phyloP scores from a whole-genome alignment of 2,888 invertebrate genomes.

The Acanthopleura granulata region DNA sequence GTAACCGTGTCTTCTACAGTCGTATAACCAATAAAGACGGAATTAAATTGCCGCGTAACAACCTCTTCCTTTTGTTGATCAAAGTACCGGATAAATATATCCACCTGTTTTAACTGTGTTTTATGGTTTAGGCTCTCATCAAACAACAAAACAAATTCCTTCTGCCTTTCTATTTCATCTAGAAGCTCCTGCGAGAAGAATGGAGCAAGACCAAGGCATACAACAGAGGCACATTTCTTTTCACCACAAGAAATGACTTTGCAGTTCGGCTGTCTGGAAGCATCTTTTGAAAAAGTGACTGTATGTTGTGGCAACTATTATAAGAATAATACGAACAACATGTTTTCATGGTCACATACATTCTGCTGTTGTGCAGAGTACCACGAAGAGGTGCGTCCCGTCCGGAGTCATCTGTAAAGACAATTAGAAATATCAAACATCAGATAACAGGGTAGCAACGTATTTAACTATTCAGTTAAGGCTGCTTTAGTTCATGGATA shows the following conservation, averaged over 20 bases:
- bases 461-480: too few species aligned
- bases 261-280: constrained; percentile 23
- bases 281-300: constrained; percentile 14
- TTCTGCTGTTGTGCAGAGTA: constrained; percentile 12
- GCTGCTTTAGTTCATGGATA: too few species aligned
- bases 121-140: constrained; percentile 21
- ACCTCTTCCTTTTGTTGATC: neutral
- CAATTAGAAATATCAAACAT: too few species aligned
- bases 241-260: constrained; percentile 21
- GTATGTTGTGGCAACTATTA: neutral
- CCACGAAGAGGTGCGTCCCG: too few species aligned
- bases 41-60: neutral
- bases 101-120: constrained; percentile 18
- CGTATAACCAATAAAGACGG: constrained; percentile 19
- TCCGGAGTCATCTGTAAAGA: too few species aligned
- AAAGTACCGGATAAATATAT: constrained; percentile 15
- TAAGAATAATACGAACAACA: constrained; percentile 13
- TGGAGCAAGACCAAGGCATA: constrained; percentile 8
- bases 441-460: too few species aligned
- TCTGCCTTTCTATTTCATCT: neutral
- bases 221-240: constrained; percentile 7
- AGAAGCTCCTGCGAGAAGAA: constrained; percentile 1
- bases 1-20: neutral
- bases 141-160: constrained; percentile 20
- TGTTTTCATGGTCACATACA: neutral